Evolutionary conservation across 1,140 invertebrate species (phyloP), one percentile per base, ranked within the genome.

Genomic region (Ericerus pela): DNA sequence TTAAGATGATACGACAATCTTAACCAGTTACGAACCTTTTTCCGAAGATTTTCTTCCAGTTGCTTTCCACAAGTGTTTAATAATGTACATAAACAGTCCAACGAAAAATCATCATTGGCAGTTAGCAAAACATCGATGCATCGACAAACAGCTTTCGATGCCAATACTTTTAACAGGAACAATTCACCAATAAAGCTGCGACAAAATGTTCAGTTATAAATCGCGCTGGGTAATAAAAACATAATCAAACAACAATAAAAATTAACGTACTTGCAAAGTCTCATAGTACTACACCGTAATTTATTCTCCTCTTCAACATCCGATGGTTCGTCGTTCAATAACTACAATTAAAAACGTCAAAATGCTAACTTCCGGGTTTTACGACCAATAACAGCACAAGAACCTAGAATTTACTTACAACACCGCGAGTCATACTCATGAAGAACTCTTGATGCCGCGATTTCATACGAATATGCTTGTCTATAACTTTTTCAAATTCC

Each of bases 401-500:
- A 10, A 33, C 8, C 30, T 33, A 33, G 26, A 47, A 3, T 47
- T 3, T 22, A 47, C 41, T 47, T 14, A 47, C 41, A 8, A 47
- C 41, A 24, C 41, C 41, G 11, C 41, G 10, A 14, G 41, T 47
- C 41, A 47, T 47, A 47, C 41, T 47, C 41, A 47, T 47, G 41
- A 47, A 47, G 41, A 47, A 47, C 16, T 47, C 41, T 47, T 47
- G 41, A 47, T 47, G 41, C 26, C 41, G 22, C 10, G 41, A 47
- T 14, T 47, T 47, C 41, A 47, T 47, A 24, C 41, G 22, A 22
- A 47, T 47, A 24, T 47, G 41, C 41, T 47, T 47, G 26, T 47
- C 41, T 24, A 47, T 47, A 47, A 24, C 10, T 47, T 47, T 47
- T 22, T 47, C 41, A 22, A 47, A 47, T 47, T 47, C 41, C 20